phyloP scores from a whole-genome alignment of 2,797 vertebrate species.

The Nasua narica region DNA sequence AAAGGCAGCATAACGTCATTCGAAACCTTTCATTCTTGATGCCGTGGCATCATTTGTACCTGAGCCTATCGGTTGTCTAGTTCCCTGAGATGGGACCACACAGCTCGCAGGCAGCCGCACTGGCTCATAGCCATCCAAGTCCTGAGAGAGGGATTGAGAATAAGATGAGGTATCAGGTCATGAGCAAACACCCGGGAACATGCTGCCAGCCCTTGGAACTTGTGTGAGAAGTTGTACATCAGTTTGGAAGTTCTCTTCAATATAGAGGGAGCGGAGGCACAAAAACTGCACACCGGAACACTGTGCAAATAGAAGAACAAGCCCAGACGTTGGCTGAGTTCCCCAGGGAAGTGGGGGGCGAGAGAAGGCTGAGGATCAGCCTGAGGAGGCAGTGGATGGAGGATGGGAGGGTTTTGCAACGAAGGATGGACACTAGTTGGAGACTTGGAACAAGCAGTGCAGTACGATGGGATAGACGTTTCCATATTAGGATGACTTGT shows the following conservation, averaged over 20 bases:
- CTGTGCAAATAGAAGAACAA: background rate
- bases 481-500: background rate
- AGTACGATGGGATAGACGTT: background rate
- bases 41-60: background rate
- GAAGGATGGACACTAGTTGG: background rate
- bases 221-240: background rate
- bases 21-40: conserved; percentile 26
- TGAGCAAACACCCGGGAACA: background rate
- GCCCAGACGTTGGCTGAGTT: background rate
- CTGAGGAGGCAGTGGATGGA: background rate
- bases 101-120: background rate
- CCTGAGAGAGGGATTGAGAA: background rate
- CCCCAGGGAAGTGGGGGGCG: background rate
- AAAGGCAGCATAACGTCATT: background rate
- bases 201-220: background rate
- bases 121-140: background rate
- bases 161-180: background rate
- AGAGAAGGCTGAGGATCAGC: background rate
- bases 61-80: background rate
- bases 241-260: conserved; percentile 8
- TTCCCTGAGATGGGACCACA: background rate
- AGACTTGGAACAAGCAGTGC: background rate
- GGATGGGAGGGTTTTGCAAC: background rate
- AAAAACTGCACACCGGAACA: background rate
- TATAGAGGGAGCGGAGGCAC: background rate